Percentiles rank a stretch among this genome's conserved stretches.
Evolutionary conservation across 1,140 invertebrate species (phyloP).

Genomic region (Musca vetustissima): DNA sequence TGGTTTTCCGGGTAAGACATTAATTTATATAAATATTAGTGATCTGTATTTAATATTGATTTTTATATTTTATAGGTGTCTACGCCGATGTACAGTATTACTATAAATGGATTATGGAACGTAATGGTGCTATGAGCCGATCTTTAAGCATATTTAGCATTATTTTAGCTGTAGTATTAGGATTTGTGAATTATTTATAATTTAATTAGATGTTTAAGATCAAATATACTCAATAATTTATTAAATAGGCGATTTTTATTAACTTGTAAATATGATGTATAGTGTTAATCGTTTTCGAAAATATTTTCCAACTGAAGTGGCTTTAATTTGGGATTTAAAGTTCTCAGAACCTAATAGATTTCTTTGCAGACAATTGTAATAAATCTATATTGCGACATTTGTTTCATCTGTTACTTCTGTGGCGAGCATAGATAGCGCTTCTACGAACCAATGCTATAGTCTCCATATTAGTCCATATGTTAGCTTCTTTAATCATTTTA

Average conservation of each 20-base stretch:
- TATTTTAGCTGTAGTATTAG: background rate
- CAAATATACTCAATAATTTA: background rate
- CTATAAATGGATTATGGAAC: conserved; percentile 42
- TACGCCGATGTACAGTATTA: conserved; percentile 37
- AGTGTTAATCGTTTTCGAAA: too few species aligned
- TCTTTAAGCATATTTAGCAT: background rate
- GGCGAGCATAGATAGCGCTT: too few species aligned
- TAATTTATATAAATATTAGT: conserved; percentile 33
- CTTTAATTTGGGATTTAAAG: too few species aligned
- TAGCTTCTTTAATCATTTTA: too few species aligned
- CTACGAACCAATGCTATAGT: too few species aligned
- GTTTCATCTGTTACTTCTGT: too few species aligned
- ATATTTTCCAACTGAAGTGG: too few species aligned
- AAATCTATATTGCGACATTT: too few species aligned
- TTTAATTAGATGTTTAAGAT: background rate
- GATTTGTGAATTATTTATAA: background rate
- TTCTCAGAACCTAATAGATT: too few species aligned
- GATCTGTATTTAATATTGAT: background rate
- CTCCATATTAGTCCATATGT: too few species aligned
- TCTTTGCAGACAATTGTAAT: too few species aligned
- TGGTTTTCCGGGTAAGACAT: conserved; percentile 65
- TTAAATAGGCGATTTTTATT: background rate
- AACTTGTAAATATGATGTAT: too few species aligned
- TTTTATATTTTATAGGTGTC: background rate
- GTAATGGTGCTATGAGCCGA: conserved; percentile 23